A percentile compares a stretch with the other conserved stretches of the same genome.
Conservation (phyloP, 2,888 invertebrate genomes). For the Hyles lineata region DNA sequence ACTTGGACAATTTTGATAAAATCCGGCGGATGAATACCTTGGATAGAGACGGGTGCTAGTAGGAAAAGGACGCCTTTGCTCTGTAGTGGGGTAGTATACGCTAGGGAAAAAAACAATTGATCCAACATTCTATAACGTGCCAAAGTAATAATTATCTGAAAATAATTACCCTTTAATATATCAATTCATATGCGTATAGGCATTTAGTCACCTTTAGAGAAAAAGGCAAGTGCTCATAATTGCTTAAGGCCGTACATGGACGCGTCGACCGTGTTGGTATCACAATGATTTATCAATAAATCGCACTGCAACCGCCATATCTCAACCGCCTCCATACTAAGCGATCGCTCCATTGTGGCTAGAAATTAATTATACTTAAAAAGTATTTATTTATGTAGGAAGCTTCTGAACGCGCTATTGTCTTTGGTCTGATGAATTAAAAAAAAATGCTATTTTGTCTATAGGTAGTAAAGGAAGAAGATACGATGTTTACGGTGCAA, state of each 20-base stretch:
- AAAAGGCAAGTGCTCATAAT: conserved; percentile 54
- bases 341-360: conserved; percentile 56
- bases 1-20: too few species aligned
- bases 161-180: conserved; percentile 14
- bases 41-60: too few species aligned
- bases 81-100: too few species aligned
- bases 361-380: conserved; percentile 39
- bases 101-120: too few species aligned
- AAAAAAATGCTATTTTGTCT: too few species aligned
- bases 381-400: not conserved
- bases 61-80: too few species aligned
- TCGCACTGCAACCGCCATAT: conserved; percentile 52
- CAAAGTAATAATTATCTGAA: too few species aligned
- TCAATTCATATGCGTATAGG: conserved; percentile 33
- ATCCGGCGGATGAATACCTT: too few species aligned
- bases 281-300: conserved; percentile 70
- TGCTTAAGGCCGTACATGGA: conserved; percentile 59
- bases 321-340: conserved; percentile 54
- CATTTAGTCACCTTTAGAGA: conserved; percentile 53
- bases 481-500: too few species aligned
- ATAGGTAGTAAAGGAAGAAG: too few species aligned
- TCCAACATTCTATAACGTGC: not conserved
- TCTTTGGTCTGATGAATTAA: too few species aligned
- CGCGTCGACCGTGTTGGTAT: conserved; percentile 59
- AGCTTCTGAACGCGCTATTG: too few species aligned